Evolutionary conservation across 2,113 vertebrate genomes (phyloP).

Genomic region (Phyllopteryx taeniolatus): DNA sequence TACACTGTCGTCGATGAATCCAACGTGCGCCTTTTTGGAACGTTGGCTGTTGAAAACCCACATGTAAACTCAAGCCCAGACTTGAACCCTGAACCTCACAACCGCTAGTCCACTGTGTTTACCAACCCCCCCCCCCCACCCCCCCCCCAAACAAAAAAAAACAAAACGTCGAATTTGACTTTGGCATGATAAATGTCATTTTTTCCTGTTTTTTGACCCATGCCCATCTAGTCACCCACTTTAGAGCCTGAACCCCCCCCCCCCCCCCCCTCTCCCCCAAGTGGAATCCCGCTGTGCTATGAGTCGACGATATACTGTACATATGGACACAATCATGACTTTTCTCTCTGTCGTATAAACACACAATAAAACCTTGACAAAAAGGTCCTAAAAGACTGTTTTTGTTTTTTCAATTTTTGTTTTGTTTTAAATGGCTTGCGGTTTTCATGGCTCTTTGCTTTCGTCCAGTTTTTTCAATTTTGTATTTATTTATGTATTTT

Average conservation of each 20-base stretch:
- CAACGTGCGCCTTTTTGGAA: too few species aligned
- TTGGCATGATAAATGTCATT: slow-evolving; percentile 55
- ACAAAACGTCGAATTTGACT: slow-evolving; percentile 14
- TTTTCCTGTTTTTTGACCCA: slow-evolving; percentile 1
- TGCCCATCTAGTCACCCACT: slow-evolving; percentile 21
- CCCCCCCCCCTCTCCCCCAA: slow-evolving; percentile 42
- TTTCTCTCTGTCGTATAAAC: slow-evolving; percentile 54
- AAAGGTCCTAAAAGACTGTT: slow-evolving; percentile 63
- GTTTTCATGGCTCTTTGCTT: slow-evolving; percentile 43
- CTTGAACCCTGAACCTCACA: too few species aligned
- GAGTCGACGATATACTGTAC: slow-evolving; percentile 54
- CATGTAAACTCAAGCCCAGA: too few species aligned
- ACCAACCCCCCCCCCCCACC: too few species aligned
- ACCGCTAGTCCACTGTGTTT: background rate
- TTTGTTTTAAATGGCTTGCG: slow-evolving; percentile 72
- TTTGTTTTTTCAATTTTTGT: slow-evolving; percentile 59
- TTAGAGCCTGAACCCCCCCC: slow-evolving; percentile 55
- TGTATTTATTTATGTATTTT: too few species aligned
- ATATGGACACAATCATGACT: slow-evolving; percentile 57
- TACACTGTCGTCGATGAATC: too few species aligned
- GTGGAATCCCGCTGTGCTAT: slow-evolving; percentile 15
- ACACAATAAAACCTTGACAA: slow-evolving; percentile 62
- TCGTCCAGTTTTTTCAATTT: background rate
- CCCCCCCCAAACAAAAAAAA: too few species aligned
- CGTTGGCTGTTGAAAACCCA: too few species aligned